Evolutionary conservation across 1,140 invertebrate genomes (phyloP), one percentile per base, ranked within the genome.

Genomic region (Zaprionus camerounensis): DNA sequence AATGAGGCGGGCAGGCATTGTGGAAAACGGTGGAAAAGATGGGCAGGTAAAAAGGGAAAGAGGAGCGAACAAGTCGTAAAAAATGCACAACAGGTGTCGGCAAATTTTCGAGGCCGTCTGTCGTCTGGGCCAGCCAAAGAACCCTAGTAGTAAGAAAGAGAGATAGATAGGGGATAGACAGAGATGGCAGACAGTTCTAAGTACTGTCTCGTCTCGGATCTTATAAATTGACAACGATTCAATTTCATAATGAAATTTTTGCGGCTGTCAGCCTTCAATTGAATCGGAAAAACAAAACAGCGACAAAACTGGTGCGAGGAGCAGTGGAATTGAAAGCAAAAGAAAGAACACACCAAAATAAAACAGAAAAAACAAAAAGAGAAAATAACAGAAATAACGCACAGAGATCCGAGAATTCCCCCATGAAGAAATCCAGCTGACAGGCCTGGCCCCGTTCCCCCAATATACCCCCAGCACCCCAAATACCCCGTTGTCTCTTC

Each of bases 231-330:
- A 86, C 82, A 86, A 82, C 80, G 77, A 91, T 90, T 87, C 87
- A 90, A 90, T 90, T 91, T 90, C 86, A 90, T 91, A 90, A 90
- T 90, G 86, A 90, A 90, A 86, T 78, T 86, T 82, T 76, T 86
- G 80, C 72, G 61, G 81, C 82, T 88, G 85, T 88, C 85, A 85
- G 86, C 76, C 81, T 88, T 88, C 84, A 88, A 88, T 88, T 88
- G 85, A 81, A 84, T 88, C 69, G 78, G 81, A 79, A 74, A 88
- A 84, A 76, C 76, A 71, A 71, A 78, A 74, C 72, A 71, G 73
- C 75, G 55, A 73, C 69, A 38, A 65, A 58, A 64, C 41, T 49
- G 38, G 12, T 55, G 46, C 26, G 55, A 24, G 26, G 9, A 34
- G 46, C 15, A 7, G 15, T 17, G 5, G 15, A 46, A 46, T 46